Evolutionary conservation across 2,797 vertebrate genomes (phyloP).

Genomic region (Enteromius paludinosus): DNA sequence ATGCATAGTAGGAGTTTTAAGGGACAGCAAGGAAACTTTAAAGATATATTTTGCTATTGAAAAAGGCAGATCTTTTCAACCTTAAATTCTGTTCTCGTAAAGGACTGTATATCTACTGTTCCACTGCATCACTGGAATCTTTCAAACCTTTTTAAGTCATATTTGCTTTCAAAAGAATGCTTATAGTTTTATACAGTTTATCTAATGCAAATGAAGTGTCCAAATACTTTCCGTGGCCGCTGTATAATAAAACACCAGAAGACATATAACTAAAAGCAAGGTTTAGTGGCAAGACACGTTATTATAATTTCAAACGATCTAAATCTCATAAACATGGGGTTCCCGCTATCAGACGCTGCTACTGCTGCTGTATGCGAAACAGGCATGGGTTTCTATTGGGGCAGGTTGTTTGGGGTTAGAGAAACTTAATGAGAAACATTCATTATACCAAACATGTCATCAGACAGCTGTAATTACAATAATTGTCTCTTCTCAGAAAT

Average conservation of each 20-base stretch:
- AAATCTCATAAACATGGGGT: conserved; percentile 31
- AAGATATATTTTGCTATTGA: not conserved
- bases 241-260: conserved; percentile 45
- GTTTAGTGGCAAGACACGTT: conserved; percentile 7
- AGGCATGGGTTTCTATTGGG: conserved; percentile 67
- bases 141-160: not conserved
- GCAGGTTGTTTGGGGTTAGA: conserved; percentile 61
- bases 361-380: conserved; percentile 30
- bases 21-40: not conserved
- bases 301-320: conserved; percentile 8
- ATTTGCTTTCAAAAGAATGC: not conserved
- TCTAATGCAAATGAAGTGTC: not conserved
- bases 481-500: conserved; percentile 76
- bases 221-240: conserved; percentile 53
- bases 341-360: conserved; percentile 22
- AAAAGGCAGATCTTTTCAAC: not conserved
- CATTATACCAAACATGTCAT: conserved; percentile 72
- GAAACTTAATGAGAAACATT: conserved; percentile 73
- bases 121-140: not conserved
- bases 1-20: not conserved
- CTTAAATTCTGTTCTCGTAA: not conserved
- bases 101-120: not conserved
- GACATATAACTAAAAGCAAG: conserved; percentile 1
- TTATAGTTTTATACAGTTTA: no score
- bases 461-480: conserved; percentile 74